Base-by-base conservation (phyloP, 2,797 vertebrate species). In the Enteromius mattozi region DNA sequence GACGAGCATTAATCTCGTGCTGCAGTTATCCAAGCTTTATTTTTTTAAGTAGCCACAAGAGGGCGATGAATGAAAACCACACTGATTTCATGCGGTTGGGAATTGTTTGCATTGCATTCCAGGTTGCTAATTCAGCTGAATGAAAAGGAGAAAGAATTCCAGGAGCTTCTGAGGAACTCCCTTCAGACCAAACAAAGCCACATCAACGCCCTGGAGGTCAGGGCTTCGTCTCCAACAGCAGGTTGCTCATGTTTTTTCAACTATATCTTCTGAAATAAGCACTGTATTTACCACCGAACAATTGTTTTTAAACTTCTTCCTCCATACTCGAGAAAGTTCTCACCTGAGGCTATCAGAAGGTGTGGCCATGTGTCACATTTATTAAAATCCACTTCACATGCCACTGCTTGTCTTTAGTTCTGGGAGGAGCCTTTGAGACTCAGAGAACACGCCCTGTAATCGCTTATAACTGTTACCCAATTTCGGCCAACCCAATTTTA, bases 111-210 rank as follows among this genome's bases (percentile, higher is more conserved):
- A 90, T 75, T 72, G n/a, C 70, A n/a, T 89, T 86, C 42, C 91
- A 98, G 97, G 88, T 93, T 98, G 76, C 94, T 96, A 80, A 92
- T 81, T 85, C 89, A 95, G 88, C 92, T 98, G 89, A 94, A 85
- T 0, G 93, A 95, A 87, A 98, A 96, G 88, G 97, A 98, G 89
- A 89, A 76, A 2, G 95, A 97, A 85, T 97, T 93, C 91, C 97
- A 96, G 84, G 89, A 90, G 59, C 93, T 98, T 27, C 89, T 96
- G 75, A 94, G 84, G 35, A 91, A 21, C 42, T 91, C 86, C 0
- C 86, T 97, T 21, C 86, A 87, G 85, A 86, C 63, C 17, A 87
- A 91, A 81, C 88, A 93, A 37, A 42, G 85, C 2, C 92, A 92
- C 74, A 89, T 94, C 1, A 8, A 89, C 0, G 27, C 79, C 1